Percentiles rank a stretch among this genome's conserved stretches.
These are phyloP conservation scores for Seira sanloemensis DNA, from an alignment of 2,888 invertebrate genomes.

Conservation along the genomic window DNA sequence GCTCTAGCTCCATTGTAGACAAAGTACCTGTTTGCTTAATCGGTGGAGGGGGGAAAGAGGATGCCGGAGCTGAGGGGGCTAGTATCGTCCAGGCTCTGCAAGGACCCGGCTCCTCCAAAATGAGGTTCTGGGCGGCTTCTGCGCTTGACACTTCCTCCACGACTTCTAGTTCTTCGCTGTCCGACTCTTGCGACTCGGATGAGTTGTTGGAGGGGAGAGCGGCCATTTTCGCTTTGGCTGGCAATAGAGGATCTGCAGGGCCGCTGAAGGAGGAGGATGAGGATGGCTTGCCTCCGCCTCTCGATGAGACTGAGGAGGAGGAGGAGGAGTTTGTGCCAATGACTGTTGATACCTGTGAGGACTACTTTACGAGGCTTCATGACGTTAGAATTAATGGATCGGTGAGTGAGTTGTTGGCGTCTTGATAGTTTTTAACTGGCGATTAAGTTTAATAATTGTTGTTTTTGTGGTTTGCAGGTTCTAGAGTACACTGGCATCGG, in stretches of 20 bases:
- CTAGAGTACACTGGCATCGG: slow-evolving; percentile 78
- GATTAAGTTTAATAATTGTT: not conserved
- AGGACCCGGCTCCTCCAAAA: not conserved
- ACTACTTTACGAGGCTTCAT: slow-evolving; percentile 78
- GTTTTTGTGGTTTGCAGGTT: slow-evolving; percentile 74
- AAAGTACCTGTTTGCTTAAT: not conserved
- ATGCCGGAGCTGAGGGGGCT: not conserved
- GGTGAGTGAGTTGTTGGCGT: slow-evolving; percentile 75
- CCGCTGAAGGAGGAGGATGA: slow-evolving; percentile 18
- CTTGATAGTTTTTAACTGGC: no score
- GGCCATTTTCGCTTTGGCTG: no score
- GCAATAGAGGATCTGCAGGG: no score
- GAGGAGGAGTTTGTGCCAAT: slow-evolving; percentile 77
- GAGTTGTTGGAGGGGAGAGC: no score
- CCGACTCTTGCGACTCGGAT: slow-evolving; percentile 19
- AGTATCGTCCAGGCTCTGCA: not conserved
- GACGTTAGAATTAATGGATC: slow-evolving; percentile 77
- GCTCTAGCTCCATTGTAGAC: slow-evolving; percentile 29
- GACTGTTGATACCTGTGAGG: slow-evolving; percentile 78
- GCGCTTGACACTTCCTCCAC: not conserved
- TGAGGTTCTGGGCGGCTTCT: no score
- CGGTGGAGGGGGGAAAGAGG: not conserved
- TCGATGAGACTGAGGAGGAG: slow-evolving; percentile 42
- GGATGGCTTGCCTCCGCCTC: not conserved
- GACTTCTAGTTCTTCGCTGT: slow-evolving; percentile 23